Evolutionary conservation across 1,140 invertebrate species (phyloP).

Genomic region (Samia ricini): DNA sequence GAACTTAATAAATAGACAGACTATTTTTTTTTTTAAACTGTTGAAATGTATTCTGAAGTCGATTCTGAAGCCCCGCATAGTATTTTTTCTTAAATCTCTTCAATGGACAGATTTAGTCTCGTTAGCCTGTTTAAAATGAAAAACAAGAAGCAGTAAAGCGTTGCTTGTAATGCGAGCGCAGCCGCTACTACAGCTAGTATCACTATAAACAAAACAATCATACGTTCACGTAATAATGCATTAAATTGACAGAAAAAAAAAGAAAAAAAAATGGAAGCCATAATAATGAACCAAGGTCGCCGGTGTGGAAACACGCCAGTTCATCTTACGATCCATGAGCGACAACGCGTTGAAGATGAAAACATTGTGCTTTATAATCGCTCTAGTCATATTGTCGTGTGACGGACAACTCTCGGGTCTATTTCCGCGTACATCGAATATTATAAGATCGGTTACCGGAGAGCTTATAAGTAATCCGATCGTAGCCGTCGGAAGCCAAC

Average conservation of each 20-base stretch:
- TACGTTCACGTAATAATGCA: neutral
- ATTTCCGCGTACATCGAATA: slow-evolving; percentile 11
- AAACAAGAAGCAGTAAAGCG: no score
- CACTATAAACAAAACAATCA: neutral
- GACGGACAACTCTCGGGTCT: slow-evolving; percentile 14
- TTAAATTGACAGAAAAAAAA: neutral
- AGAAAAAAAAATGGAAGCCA: neutral
- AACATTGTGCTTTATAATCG: neutral
- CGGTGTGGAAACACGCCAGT: neutral
- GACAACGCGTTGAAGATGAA: slow-evolving; percentile 15
- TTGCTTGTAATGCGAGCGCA: no score
- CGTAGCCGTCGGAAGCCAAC: slow-evolving; percentile 6
- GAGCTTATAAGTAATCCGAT: slow-evolving; percentile 19
- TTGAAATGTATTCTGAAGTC: no score
- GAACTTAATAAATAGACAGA: no score
- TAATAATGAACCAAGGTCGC: slow-evolving; percentile 7
- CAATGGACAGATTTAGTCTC: no score
- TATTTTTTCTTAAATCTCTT: no score
- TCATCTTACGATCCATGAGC: neutral
- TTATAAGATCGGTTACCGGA: slow-evolving; percentile 13
- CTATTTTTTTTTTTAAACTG: no score
- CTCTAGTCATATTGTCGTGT: slow-evolving; percentile 2
- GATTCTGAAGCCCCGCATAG: no score
- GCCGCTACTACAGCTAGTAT: no score
- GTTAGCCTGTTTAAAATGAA: no score